Evolutionary conservation across 2,888 invertebrate genomes (phyloP), one percentile per base, ranked within the genome.

Genomic region (Cephus spinipes): DNA sequence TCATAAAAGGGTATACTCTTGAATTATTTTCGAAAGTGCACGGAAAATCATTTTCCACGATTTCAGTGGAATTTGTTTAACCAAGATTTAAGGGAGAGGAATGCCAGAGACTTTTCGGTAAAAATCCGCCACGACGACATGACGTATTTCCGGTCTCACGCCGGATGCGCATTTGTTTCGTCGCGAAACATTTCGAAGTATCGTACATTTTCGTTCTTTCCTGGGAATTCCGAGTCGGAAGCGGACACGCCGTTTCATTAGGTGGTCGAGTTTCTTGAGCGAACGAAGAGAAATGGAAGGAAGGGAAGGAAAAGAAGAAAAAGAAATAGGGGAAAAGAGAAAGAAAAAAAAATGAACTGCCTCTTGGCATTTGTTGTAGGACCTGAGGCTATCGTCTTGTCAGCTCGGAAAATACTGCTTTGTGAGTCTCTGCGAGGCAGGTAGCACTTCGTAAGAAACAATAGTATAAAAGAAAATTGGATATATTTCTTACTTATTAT

Each of bases 201-300:
- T 77, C 77, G 73, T 77, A 77, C 35, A 77, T 77, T 73, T 73
- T 74, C 55, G 55, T 23, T 77, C 74, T 31, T 73, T 12, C 34
- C 35, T 73, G 73, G 69, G 73, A 77, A 77, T 77, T 77, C 68
- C 73, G 68, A 77, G 77, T n/a, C 73, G 71, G 76, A 73, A 35
- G 32, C 68, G 73, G 73, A 73, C 76, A 76, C 68, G 77, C 73
- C 73, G 69, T 31, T 73, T 77, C 69, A 35, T 74, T 69, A 69
- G 73, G 69, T 73, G 73, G 55, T 73, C 9, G 55, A 55, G 55
- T 55, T 55, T 55, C 55, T 55, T 55, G 55, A 55, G 40, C 69
- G 74, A 69, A 74, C 73, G 74, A 74, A 77, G 77, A 77, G 68
- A 77, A 77, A 73, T 77, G 73, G 74, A 73, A 40, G 73, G 35